phyloP scores from a whole-genome alignment of 2,113 vertebrate genomes.

The Calyptomena viridis region DNA sequence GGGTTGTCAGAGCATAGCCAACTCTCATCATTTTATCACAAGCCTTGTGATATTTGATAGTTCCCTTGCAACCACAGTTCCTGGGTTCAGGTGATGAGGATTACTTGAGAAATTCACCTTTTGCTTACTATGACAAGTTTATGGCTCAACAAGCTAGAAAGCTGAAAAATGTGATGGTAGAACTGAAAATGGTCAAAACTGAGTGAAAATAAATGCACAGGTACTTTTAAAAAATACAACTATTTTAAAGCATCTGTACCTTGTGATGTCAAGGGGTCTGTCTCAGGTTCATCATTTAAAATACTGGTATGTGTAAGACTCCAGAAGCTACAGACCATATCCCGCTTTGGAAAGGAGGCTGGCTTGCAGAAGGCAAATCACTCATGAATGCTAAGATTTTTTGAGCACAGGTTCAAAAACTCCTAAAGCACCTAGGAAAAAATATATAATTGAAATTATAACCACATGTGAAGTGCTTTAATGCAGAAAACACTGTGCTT shows the following conservation, averaged over 20 bases:
- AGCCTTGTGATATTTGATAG: constrained; percentile 1
- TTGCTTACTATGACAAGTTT: not conserved
- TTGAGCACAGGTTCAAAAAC: not conserved
- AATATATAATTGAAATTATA: not conserved
- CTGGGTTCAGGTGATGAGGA: not conserved
- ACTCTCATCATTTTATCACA: not conserved
- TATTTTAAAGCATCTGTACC: not conserved
- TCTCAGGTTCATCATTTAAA: not conserved
- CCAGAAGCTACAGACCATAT: not conserved
- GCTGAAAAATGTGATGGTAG: not conserved
- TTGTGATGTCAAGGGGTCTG: not conserved
- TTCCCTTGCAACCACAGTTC: not conserved
- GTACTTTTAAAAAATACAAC: not conserved
- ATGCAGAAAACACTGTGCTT: not conserved
- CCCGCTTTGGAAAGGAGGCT: not conserved
- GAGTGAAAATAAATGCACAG: not conserved
- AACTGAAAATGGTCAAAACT: not conserved
- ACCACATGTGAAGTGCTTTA: not conserved
- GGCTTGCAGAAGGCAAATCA: not conserved
- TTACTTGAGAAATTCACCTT: constrained; percentile 3
- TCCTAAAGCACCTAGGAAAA: not conserved
- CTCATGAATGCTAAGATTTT: not conserved
- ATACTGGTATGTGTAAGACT: not conserved
- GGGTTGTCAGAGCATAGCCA: not conserved
- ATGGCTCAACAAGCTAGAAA: not conserved